Evolutionary conservation across 92 coral and sea anemone genomes (phyloP).

Genomic region (Zoanthus gigantus): DNA sequence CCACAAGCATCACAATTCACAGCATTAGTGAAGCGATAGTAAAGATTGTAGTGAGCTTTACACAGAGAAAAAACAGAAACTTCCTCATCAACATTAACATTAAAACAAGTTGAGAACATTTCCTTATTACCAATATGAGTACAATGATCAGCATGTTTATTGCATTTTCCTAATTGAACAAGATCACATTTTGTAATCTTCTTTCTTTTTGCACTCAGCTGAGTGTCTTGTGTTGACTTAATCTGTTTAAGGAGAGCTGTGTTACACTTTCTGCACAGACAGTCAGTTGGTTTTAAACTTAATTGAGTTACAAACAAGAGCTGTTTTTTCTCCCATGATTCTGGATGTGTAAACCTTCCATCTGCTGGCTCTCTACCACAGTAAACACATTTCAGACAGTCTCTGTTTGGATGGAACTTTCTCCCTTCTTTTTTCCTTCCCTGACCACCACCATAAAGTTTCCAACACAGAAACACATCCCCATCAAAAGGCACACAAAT

Average conservation of each 20-base stretch:
- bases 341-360: background rate
- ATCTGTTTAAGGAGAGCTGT: background rate
- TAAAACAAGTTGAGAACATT: background rate
- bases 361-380: no score
- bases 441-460: background rate
- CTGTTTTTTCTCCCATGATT: background rate
- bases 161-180: background rate
- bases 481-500: background rate
- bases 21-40: background rate
- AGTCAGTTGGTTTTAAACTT: background rate
- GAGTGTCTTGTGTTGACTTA: no score
- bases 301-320: background rate
- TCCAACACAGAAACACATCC: background rate
- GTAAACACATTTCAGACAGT: background rate
- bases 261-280: background rate
- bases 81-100: background rate
- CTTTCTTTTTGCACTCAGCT: background rate
- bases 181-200: background rate
- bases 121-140: background rate
- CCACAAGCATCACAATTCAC: background rate
- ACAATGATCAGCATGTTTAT: background rate
- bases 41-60: background rate
- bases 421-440: background rate
- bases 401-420: background rate
- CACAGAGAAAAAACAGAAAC: background rate